Percentiles rank a stretch among this genome's conserved stretches.
Conservation (phyloP, 2,113 vertebrate species). For the Cricetomys ansorgei region DNA sequence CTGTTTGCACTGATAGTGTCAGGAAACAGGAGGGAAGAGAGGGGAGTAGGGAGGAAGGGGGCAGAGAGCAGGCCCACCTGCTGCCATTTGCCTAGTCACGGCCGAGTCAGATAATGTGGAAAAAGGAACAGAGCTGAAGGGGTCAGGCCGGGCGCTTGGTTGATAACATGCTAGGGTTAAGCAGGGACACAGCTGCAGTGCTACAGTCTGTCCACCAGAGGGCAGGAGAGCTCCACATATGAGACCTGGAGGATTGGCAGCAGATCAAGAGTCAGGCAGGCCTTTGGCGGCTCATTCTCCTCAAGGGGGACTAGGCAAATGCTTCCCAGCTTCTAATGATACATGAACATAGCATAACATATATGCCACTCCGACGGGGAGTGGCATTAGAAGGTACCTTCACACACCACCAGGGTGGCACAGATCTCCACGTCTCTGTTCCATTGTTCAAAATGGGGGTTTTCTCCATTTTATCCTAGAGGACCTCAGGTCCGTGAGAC, state of each 20-base stretch:
- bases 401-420: neutral
- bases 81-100: neutral
- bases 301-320: neutral
- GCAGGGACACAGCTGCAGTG: neutral
- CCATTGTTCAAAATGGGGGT: neutral
- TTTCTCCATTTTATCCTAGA: too few species aligned
- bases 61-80: neutral
- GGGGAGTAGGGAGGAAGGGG: neutral
- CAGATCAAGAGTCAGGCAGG: neutral
- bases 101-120: neutral
- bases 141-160: neutral
- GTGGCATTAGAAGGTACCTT: neutral
- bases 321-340: neutral
- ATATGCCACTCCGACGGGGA: neutral
- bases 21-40: neutral
- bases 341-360: rapidly evolving
- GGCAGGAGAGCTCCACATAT: constrained; percentile 76
- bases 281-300: neutral
- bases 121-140: neutral
- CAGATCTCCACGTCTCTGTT: neutral
- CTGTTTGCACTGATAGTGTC: neutral
- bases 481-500: neutral
- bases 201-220: constrained; percentile 75
- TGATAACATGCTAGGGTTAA: rapidly evolving
- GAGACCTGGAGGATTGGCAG: rapidly evolving